Base-by-base conservation (phyloP, 2,113 vertebrate genomes). In the Dipodomys spectabilis region DNA sequence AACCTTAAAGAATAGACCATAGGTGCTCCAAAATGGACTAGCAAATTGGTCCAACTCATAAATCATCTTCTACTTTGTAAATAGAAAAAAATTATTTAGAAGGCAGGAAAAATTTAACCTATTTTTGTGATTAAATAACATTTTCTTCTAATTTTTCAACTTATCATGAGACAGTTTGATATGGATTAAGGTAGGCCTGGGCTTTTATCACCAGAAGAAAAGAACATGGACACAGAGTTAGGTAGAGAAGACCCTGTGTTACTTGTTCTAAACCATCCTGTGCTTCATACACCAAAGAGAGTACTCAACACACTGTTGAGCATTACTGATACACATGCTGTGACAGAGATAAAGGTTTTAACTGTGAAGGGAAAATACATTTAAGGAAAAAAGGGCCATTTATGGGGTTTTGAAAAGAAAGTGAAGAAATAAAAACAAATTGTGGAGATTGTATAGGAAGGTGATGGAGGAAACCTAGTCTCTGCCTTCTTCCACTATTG, bases 251-350 rank as follows among this genome's bases (percentile, higher is more conserved):
- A 96, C 95, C 80, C 45, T 91, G 96, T 95, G 96, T 97, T 98
- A 98, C 98, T 98, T 98, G 98, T 97, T 97, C 96, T 93, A 89
- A 97, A 94, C 97, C 96, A 96, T 96, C 96, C 94, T 72, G 53
- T 44, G 88, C 96, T 96, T 94, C 85, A 75, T 97, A 97, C 94
- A 97, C 93, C 96, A 78, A 97, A 97, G 96, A 98, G 98, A 98
- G 97, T 93, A 97, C 96, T 93, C 96, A 97, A 96, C 97, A 96
- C 45, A 94, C 93, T 94, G 94, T 96, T 98, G 96, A 97, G 92
- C 97, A 95, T 92, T 93, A 85, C 97, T 97, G 96, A 97, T 96
- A 95, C 16, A 89, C 93, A 94, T 97, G 95, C 96, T 95, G 89
- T 94, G 96, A 97, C 97, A 95, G 96, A 97, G 97, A 98, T 97